phyloP scores from a whole-genome alignment of 92 coral and sea anemone genomes.

The Zoanthus gigantus region DNA sequence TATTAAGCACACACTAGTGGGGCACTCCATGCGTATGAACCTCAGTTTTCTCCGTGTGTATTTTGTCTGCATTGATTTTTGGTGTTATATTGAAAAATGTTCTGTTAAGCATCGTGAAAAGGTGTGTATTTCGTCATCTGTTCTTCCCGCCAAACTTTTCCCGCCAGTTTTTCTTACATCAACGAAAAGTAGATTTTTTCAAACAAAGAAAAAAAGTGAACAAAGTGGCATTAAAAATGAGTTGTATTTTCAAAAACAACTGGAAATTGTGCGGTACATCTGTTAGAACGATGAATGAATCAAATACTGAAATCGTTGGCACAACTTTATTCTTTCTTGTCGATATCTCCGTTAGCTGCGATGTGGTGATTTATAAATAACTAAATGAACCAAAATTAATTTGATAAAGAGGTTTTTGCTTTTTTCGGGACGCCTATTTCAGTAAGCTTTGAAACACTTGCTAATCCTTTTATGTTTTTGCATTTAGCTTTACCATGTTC shows the following conservation, averaged over 20 bases:
- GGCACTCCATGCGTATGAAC: too few relatives aligned
- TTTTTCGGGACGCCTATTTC: background rate
- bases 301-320: background rate
- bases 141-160: background rate
- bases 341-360: background rate
- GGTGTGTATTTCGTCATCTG: background rate
- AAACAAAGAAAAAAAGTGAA: background rate
- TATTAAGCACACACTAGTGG: too few relatives aligned
- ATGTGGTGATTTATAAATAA: background rate
- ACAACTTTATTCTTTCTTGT: background rate
- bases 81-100: too few relatives aligned
- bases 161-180: background rate
- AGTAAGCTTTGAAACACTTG: background rate
- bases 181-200: background rate
- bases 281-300: background rate
- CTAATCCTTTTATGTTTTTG: background rate
- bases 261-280: background rate
- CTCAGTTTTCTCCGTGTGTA: too few relatives aligned
- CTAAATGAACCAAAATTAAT: background rate
- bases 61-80: too few relatives aligned
- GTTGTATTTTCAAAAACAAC: background rate
- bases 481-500: background rate
- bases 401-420: background rate
- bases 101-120: too few relatives aligned
- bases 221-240: background rate